phyloP scores from a whole-genome alignment of 2,797 vertebrate genomes.

The Glossophaga mutica region DNA sequence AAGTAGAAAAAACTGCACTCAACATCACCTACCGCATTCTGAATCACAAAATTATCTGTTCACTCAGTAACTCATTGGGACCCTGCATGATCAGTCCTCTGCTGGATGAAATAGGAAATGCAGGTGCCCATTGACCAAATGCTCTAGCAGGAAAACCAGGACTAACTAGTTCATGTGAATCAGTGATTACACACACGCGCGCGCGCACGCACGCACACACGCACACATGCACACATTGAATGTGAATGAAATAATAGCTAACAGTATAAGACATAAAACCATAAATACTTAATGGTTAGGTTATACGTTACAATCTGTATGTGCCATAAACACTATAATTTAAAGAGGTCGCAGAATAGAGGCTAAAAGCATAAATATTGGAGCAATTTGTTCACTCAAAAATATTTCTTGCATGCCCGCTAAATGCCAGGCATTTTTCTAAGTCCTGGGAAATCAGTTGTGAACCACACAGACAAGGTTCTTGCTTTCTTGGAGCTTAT shows the following conservation, averaged over 20 bases:
- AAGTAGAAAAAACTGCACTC: not conserved
- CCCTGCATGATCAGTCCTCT: not conserved
- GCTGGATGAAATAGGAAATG: slow-evolving; percentile 42
- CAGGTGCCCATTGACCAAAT: fast-evolving
- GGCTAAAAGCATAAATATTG: not conserved
- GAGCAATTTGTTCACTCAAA: not conserved
- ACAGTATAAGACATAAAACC: not conserved
- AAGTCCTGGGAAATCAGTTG: not conserved
- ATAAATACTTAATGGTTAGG: not conserved
- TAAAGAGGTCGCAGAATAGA: not conserved
- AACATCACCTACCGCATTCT: not conserved
- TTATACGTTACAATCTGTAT: not conserved
- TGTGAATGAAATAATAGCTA: not conserved
- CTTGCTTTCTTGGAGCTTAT: not conserved
- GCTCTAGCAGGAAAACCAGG: not conserved
- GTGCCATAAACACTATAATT: not conserved
- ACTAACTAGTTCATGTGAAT: not conserved
- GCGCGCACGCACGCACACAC: not conserved
- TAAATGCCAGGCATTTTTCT: not conserved
- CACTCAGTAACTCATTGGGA: not conserved
- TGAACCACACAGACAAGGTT: not conserved
- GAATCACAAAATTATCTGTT: not conserved
- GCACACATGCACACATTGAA: not conserved
- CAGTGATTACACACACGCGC: not conserved
- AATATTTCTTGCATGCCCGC: not conserved